Evolutionary conservation across 2,113 vertebrate species (phyloP).

Genomic region (Lepus europaeus): DNA sequence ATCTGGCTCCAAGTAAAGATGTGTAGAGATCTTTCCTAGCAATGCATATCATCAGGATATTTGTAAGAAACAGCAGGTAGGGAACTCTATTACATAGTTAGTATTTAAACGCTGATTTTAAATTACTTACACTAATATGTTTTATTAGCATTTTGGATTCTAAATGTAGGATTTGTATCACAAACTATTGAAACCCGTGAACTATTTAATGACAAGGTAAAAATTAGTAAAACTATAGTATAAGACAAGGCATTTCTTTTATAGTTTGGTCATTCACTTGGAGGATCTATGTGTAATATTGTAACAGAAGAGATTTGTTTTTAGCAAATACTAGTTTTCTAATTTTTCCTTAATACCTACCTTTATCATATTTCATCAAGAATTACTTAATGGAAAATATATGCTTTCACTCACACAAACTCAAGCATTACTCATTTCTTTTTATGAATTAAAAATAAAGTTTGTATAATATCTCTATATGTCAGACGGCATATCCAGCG

Average conservation of each 20-base stretch:
- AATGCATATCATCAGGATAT: background rate
- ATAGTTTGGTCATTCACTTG: background rate
- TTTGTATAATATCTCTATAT: background rate
- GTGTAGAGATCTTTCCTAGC: background rate
- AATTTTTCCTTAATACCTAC: background rate
- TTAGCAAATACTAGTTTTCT: background rate
- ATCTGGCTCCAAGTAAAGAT: conserved; percentile 73
- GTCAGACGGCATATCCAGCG: fast-evolving
- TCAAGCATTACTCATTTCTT: background rate
- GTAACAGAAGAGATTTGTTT: background rate
- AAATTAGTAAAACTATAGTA: background rate
- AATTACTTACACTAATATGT: background rate
- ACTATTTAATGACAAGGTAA: background rate
- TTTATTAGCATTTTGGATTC: background rate
- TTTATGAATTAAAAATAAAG: background rate
- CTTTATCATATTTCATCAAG: background rate
- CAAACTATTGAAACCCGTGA: background rate
- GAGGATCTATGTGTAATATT: background rate
- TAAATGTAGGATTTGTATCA: background rate
- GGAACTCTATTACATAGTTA: conserved; percentile 45
- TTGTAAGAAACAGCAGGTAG: conserved; percentile 33
- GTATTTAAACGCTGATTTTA: conserved; percentile 56
- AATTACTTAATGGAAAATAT: background rate
- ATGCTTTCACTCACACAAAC: background rate
- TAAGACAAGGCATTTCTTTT: background rate